These are phyloP conservation scores for Toxotes lorentzi DNA, from an alignment of 2,797 vertebrate species.

Conservation along the genomic window DNA sequence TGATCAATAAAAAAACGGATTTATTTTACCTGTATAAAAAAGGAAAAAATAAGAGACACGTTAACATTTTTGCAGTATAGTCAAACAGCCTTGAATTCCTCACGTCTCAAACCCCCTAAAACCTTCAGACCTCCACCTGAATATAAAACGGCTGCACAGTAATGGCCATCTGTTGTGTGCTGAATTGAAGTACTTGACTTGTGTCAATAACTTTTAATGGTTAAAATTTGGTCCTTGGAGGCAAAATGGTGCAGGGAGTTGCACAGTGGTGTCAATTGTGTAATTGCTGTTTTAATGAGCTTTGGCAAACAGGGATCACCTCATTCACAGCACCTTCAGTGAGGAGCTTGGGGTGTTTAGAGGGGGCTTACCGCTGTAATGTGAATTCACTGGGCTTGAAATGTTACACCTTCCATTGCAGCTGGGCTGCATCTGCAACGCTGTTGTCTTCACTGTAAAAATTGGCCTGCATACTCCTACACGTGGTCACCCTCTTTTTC, in stretches of 20 bases:
- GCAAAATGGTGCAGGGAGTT: conserved; percentile 42
- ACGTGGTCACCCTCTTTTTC: conserved; percentile 58
- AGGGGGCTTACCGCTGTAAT: conserved; percentile 77
- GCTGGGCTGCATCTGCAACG: conserved; percentile 97
- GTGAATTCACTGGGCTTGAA: conserved; percentile 90
- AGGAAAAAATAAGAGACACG: background rate
- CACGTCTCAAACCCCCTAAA: background rate
- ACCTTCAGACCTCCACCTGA: conserved; percentile 5
- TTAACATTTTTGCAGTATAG: background rate
- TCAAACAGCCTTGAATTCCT: conserved; percentile 2
- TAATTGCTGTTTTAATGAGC: conserved; percentile 86
- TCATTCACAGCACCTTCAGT: conserved; percentile 77
- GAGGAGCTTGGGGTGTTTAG: conserved; percentile 78
- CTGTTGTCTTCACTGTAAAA: conserved; percentile 88
- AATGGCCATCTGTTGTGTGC: conserved; percentile 44
- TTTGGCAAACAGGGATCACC: conserved; percentile 66
- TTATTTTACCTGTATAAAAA: background rate
- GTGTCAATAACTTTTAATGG: conserved; percentile 71
- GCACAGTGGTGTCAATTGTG: conserved; percentile 79
- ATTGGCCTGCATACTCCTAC: conserved; percentile 75
- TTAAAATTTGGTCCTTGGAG: conserved; percentile 66
- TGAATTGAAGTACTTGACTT: conserved; percentile 35
- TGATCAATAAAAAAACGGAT: too few relatives aligned
- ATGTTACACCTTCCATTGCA: conserved; percentile 92
- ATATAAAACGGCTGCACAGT: conserved; percentile 11